Percentiles rank a stretch among this genome's conserved stretches.
Evolutionary conservation across 2,113 vertebrate genomes (phyloP).

Genomic region (Urocynchramus pylzowi): DNA sequence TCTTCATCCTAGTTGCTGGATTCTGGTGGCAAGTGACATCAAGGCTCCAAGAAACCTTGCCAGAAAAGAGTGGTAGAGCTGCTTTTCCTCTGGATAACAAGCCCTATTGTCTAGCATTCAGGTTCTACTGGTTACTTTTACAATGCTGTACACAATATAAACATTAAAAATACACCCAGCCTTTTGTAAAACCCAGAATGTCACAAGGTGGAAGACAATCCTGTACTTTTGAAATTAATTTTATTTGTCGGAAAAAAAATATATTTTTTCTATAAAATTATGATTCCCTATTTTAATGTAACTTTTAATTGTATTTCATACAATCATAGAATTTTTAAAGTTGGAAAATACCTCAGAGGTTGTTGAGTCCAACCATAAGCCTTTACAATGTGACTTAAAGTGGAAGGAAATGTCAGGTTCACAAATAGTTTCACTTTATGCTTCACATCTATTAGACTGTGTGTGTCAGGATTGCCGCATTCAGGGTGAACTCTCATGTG

Average conservation of each 20-base stretch:
- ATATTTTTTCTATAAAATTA: background rate
- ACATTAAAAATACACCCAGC: background rate
- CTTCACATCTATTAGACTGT: background rate
- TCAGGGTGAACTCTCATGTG: background rate
- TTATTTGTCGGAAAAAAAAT: background rate
- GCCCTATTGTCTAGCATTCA: background rate
- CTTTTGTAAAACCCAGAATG: background rate
- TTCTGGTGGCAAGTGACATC: background rate
- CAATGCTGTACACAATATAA: background rate
- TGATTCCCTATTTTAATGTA: background rate
- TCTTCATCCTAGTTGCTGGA: background rate
- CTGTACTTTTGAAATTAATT: background rate
- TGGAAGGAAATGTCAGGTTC: background rate
- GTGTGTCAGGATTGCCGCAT: background rate
- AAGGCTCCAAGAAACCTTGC: background rate
- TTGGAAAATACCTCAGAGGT: background rate
- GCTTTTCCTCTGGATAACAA: background rate
- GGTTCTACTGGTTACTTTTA: background rate
- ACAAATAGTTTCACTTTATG: background rate
- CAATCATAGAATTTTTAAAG: background rate
- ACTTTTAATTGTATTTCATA: background rate
- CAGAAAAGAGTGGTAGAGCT: background rate
- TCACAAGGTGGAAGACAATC: background rate
- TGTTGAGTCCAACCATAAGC: background rate
- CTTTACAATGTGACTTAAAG: background rate